phyloP scores from a whole-genome alignment of 2,113 vertebrate genomes.

The Phrynosoma platyrhinos region DNA sequence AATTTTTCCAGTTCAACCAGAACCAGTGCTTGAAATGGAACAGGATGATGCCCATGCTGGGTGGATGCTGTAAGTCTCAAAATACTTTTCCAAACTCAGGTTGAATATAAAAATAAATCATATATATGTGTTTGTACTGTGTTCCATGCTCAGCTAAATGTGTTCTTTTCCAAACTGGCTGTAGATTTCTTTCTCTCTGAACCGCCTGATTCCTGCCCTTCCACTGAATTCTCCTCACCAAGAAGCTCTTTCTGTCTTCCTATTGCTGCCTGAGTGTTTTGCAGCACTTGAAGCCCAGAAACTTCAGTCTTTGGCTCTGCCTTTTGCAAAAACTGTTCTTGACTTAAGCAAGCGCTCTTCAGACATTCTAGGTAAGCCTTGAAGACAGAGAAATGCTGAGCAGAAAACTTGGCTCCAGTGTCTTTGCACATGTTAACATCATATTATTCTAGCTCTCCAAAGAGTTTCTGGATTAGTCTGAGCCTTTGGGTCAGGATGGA shows the following conservation, averaged over 20 bases:
- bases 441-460: not conserved
- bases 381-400: not conserved
- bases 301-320: conserved; percentile 45
- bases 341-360: conserved; percentile 50
- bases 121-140: not conserved
- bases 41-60: no score
- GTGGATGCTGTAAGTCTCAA: no score
- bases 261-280: conserved; percentile 68
- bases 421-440: not conserved
- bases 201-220: conserved; percentile 57
- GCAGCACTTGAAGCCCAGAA: conserved; percentile 47
- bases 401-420: not conserved
- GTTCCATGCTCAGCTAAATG: not conserved
- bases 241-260: conserved; percentile 67
- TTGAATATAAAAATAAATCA: no score
- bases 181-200: conserved; percentile 66
- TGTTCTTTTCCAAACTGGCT: not conserved
- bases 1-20: no score
- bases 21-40: no score
- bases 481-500: not conserved
- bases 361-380: conserved; percentile 61
- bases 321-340: conserved; percentile 52
- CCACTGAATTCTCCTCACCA: conserved; percentile 46
- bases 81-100: no score
- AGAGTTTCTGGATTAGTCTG: not conserved